Evolutionary conservation across 2,113 vertebrate genomes (phyloP).

Genomic region (Gallinago undulata): DNA sequence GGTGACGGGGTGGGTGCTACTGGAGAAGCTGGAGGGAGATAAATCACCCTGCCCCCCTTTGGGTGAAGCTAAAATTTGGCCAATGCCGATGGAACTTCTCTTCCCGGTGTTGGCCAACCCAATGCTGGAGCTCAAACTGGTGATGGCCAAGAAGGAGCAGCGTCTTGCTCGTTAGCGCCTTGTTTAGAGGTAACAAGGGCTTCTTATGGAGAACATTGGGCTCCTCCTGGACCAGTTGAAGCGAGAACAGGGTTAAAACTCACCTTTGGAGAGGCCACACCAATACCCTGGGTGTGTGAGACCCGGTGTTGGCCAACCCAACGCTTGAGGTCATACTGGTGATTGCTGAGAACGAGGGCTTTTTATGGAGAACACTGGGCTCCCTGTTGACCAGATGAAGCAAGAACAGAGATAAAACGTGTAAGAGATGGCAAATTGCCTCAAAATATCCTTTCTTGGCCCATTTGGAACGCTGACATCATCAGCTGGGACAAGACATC

Average conservation of each 20-base stretch:
- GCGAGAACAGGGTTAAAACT: background rate
- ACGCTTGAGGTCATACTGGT: too few species aligned
- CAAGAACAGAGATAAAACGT: background rate
- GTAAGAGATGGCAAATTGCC: too few species aligned
- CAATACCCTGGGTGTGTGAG: too few species aligned
- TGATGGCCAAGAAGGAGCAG: accelerated
- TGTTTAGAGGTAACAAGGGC: accelerated
- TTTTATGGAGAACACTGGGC: background rate
- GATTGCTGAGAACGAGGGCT: too few species aligned
- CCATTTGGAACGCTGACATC: accelerated
- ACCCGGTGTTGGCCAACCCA: too few species aligned
- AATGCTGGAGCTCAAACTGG: background rate
- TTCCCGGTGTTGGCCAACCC: accelerated
- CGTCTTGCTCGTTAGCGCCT: background rate
- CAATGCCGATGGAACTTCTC: background rate
- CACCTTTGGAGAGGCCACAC: too few species aligned
- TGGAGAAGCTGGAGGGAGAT: background rate
- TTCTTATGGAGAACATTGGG: background rate
- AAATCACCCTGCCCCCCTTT: background rate
- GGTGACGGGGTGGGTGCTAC: background rate
- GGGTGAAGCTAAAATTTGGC: background rate
- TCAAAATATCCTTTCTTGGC: accelerated
- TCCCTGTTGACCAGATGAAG: background rate
- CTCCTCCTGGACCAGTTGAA: background rate
- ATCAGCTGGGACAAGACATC: background rate